phyloP scores from a whole-genome alignment of 2,797 vertebrate genomes.

The Denticeps clupeoides region DNA sequence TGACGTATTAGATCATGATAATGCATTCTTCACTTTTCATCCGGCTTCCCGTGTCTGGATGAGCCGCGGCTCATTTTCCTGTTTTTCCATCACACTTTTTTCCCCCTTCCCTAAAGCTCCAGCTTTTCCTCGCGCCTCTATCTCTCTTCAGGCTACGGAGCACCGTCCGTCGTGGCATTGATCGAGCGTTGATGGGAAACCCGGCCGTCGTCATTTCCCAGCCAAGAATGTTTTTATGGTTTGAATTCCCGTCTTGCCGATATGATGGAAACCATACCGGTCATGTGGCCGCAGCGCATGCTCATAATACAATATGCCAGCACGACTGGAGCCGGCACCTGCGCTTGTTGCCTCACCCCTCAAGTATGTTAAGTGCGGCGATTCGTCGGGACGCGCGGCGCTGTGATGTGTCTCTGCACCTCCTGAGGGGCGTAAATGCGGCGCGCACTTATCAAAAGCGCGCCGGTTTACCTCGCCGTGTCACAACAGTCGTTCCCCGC shows the following conservation, averaged over 20 bases:
- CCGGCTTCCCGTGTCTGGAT: too few relatives aligned
- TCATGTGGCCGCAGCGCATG: constrained; percentile 38
- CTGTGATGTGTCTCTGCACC: neutral
- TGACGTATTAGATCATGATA: too few relatives aligned
- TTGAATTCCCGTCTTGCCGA: constrained; percentile 18
- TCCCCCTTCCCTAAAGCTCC: too few relatives aligned
- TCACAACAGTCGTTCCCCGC: too few relatives aligned
- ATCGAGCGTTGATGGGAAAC: constrained; percentile 5
- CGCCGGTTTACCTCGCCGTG: too few relatives aligned
- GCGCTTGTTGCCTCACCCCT: neutral
- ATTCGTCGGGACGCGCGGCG: neutral
- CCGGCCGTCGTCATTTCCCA: constrained; percentile 12
- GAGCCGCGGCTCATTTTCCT: too few relatives aligned
- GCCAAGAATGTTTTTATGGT: constrained; percentile 1
- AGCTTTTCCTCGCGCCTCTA: too few relatives aligned
- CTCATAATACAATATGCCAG: constrained; percentile 6
- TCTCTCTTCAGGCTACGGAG: too few relatives aligned
- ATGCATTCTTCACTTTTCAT: too few relatives aligned
- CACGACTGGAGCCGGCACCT: constrained; percentile 3
- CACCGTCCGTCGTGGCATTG: too few relatives aligned
- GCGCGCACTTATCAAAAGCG: too few relatives aligned
- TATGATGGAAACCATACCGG: constrained; percentile 35
- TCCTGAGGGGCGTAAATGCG: neutral
- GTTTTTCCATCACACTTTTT: too few relatives aligned
- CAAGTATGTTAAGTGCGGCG: constrained; percentile 4